phyloP scores from a whole-genome alignment of 2,797 vertebrate species.

The Onychomys arenicola region DNA sequence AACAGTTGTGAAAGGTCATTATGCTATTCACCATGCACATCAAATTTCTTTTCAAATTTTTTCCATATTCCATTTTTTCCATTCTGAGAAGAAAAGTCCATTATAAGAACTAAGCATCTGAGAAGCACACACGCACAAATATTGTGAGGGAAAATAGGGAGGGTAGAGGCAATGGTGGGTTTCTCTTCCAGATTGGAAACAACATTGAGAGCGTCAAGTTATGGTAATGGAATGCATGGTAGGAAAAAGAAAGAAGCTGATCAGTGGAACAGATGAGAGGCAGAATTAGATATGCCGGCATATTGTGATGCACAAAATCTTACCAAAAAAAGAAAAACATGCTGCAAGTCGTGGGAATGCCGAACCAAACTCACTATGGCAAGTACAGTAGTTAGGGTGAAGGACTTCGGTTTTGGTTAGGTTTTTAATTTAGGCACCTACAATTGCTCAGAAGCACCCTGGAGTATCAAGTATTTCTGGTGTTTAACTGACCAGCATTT shows the following conservation, averaged over 20 bases:
- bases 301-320: constrained; percentile 12
- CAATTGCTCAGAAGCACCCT: not conserved
- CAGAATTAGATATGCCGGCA: constrained; percentile 20
- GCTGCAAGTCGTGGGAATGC: not conserved
- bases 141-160: constrained; percentile 9
- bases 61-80: constrained; percentile 44
- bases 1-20: constrained; percentile 39
- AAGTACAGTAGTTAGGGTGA: not conserved
- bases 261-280: not conserved
- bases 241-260: constrained; percentile 15
- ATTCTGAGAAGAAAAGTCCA: constrained; percentile 53
- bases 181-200: constrained; percentile 45
- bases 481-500: not conserved
- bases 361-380: not conserved
- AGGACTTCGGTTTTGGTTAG: constrained; percentile 18
- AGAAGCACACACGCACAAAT: constrained; percentile 41
- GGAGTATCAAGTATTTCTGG: not conserved
- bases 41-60: constrained; percentile 60
- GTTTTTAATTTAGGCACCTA: not conserved
- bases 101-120: constrained; percentile 60
- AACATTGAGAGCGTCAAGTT: not conserved
- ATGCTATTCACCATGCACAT: not conserved
- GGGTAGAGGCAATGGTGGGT: not conserved
- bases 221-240: not conserved
- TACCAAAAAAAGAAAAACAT: constrained; percentile 40